Evolutionary conservation across 2,113 vertebrate species (phyloP), one percentile per base, ranked within the genome.

Genomic region (Suricata suricatta): DNA sequence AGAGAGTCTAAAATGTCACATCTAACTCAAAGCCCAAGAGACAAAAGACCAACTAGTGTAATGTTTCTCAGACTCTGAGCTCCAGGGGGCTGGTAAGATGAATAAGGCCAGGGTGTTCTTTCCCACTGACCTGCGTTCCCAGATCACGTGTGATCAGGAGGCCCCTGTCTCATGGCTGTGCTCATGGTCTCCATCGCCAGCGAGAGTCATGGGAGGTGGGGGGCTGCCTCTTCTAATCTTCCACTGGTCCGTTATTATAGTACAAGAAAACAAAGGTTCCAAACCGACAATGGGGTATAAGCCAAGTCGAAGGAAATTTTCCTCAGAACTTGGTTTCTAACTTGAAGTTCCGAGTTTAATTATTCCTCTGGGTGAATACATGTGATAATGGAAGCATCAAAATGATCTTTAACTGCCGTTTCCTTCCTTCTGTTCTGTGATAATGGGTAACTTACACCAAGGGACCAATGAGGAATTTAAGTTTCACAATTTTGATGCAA

Each of bases 341-440:
- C 33, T 79, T 76, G n/a, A 93, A 94, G 80, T 72, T 35, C 50
- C 66, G 16, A 81, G 64, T 88, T 84, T 91, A 88, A 44, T n/a
- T 72, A 54, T 50, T 63, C 83, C 50, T 80, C 8, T 25, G 81
- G 52, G 71, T 21, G 81, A 60, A 50, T 50, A 21, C 52, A 38
- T 11, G 90, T 17, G 74, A 90, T 82, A 50, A 91, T 14, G 72
- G 64, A 64, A 90, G 47, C 57, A 83, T 90, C 76, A 79, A 17
- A 66, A 64, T 21, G 60, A 96, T 94, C 90, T 93, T 44, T 84
- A 79, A 72, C 57, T 12, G 71, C 2, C 16, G 84, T 33, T 96
- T 96, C 89, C 97, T 97, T 97, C 90, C 94, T 93, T 89, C 44
- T 72, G 68, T 88, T 71, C 95, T 94, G 44, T 47, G 92, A 79